Conservation (phyloP, 2,888 invertebrate species). For the Thymelicus acteon region DNA sequence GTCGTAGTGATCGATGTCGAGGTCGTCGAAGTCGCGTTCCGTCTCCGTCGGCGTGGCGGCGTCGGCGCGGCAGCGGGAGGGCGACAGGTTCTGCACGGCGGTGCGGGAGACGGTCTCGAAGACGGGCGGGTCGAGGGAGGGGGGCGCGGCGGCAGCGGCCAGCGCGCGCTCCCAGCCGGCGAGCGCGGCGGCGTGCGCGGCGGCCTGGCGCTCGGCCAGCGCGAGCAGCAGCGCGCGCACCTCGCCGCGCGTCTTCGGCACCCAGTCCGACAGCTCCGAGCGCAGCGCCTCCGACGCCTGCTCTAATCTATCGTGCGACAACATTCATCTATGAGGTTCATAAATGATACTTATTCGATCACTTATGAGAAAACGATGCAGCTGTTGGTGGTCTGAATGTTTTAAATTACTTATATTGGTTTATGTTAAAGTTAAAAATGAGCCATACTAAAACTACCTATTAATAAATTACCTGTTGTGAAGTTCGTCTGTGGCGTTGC, state of each 20-base stretch:
- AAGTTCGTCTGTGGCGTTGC: constrained; percentile 60
- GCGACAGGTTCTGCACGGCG: constrained; percentile 71
- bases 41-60: constrained; percentile 57
- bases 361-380: too few relatives aligned
- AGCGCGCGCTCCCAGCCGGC: constrained; percentile 70
- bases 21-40: constrained; percentile 63
- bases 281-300: constrained; percentile 75
- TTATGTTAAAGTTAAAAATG: too few relatives aligned
- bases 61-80: constrained; percentile 56
- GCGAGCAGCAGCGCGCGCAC: constrained; percentile 65
- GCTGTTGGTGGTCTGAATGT: too few relatives aligned
- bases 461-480: constrained; percentile 63
- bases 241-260: constrained; percentile 67
- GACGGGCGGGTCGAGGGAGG: constrained; percentile 57
- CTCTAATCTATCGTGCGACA: constrained; percentile 58
- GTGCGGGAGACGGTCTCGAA: constrained; percentile 76
- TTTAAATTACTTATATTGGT: too few relatives aligned
- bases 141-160: constrained; percentile 59
- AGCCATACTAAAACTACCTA: too few relatives aligned
- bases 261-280: constrained; percentile 72
- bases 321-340: background rate
- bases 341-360: too few relatives aligned
- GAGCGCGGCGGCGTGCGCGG: constrained; percentile 59
- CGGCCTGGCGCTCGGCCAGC: constrained; percentile 65
- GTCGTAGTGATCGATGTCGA: constrained; percentile 50